Evolutionary conservation across 1,140 invertebrate genomes (phyloP).

Genomic region (Octopus bimaculoides): DNA sequence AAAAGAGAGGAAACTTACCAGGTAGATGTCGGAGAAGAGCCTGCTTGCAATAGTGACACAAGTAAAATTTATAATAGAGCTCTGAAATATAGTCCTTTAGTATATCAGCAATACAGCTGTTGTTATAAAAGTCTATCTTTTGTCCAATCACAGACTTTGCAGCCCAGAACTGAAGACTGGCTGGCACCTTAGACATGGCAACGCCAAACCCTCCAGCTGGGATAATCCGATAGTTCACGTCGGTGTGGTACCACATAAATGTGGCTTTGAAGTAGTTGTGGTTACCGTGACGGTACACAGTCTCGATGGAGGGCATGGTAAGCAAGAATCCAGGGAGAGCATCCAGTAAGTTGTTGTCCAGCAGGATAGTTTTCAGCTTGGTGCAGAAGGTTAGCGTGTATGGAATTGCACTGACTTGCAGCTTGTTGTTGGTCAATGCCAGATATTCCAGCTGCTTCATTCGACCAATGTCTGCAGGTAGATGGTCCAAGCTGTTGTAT

Average conservation of each 20-base stretch:
- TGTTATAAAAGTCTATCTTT: slow-evolving; percentile 56
- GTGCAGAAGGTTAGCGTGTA: slow-evolving; percentile 58
- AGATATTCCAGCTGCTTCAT: slow-evolving; percentile 57
- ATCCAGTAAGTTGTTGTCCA: slow-evolving; percentile 61
- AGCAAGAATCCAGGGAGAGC: slow-evolving; percentile 60
- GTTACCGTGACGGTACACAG: slow-evolving; percentile 62
- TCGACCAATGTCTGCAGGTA: slow-evolving; percentile 59
- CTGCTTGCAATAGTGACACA: slow-evolving; percentile 56
- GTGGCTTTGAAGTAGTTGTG: slow-evolving; percentile 63
- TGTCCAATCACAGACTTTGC: slow-evolving; percentile 55
- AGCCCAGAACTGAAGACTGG: slow-evolving; percentile 52
- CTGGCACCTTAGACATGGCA: slow-evolving; percentile 27
- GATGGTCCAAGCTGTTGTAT: slow-evolving; percentile 56
- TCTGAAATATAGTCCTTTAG: slow-evolving; percentile 58
- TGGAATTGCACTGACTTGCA: slow-evolving; percentile 60
- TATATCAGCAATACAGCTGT: slow-evolving; percentile 42
- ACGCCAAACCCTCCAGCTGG: slow-evolving; percentile 33
- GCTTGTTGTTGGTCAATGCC: slow-evolving; percentile 60
- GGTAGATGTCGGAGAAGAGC: slow-evolving; percentile 38
- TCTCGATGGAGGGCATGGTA: slow-evolving; percentile 55
- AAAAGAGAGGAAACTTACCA: slow-evolving; percentile 28
- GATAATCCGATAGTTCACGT: slow-evolving; percentile 59
- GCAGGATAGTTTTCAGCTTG: slow-evolving; percentile 50
- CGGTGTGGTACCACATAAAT: slow-evolving; percentile 63
- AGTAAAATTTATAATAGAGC: slow-evolving; percentile 55